phyloP scores from a whole-genome alignment of 2,113 vertebrate species.

The Notiomystis cincta region DNA sequence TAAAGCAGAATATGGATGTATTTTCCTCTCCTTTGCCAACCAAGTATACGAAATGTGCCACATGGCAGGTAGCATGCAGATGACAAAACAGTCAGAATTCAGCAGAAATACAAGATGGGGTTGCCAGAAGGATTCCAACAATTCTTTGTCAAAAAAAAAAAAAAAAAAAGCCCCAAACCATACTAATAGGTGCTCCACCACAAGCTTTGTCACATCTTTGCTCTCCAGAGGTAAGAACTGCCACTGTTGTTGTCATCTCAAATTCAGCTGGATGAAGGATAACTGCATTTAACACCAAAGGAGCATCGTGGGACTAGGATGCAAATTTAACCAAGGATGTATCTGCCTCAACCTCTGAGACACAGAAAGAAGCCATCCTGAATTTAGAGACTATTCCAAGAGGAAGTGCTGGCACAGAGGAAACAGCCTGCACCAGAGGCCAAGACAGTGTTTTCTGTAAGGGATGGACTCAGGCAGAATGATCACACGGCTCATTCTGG shows the following conservation, averaged over 20 bases:
- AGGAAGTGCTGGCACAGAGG: not conserved
- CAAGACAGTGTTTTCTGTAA: not conserved
- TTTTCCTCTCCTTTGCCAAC: slow-evolving; percentile 40
- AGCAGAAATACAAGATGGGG: slow-evolving; percentile 50
- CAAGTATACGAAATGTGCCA: slow-evolving; percentile 5
- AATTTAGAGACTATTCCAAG: not conserved
- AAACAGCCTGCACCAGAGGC: not conserved
- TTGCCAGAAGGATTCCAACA: slow-evolving; percentile 24
- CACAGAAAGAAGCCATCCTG: not conserved
- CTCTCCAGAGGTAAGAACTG: not conserved
- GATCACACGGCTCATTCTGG: not conserved
- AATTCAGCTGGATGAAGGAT: not conserved
- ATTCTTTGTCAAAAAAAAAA: not conserved
- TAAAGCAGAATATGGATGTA: not conserved
- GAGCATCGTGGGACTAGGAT: not conserved
- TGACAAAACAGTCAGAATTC: slow-evolving; percentile 44
- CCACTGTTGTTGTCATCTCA: fast-evolving
- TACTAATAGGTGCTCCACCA: not conserved
- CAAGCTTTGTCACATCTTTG: not conserved
- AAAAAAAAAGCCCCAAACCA: not conserved
- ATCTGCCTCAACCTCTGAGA: not conserved
- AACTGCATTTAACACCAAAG: not conserved
- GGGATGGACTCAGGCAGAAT: not conserved
- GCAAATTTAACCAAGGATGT: not conserved
- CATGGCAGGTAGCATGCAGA: slow-evolving; percentile 50